Percentiles rank a stretch among this genome's conserved stretches.
Conservation (phyloP, 2,113 vertebrate species). For the Guaruba guarouba region DNA sequence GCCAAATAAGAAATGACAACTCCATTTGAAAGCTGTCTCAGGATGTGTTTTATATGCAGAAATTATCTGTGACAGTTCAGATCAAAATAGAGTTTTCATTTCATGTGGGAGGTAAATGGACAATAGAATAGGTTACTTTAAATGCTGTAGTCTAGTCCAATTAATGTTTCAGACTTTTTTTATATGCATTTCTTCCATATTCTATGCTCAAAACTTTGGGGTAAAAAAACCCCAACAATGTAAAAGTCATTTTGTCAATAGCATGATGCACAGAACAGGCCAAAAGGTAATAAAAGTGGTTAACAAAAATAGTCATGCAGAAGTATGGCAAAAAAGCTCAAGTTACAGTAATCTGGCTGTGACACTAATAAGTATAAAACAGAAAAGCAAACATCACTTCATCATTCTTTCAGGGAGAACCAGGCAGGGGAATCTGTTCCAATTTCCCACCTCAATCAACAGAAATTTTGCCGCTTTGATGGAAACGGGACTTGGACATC, state of each 20-base stretch:
- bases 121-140: conserved; percentile 66
- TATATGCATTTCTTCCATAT: neutral
- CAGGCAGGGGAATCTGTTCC: neutral
- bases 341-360: conserved; percentile 28
- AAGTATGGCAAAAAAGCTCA: conserved; percentile 23
- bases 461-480: conserved; percentile 18
- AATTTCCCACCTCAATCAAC: conserved; percentile 16
- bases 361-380: conserved; percentile 37
- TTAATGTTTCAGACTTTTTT: conserved; percentile 61
- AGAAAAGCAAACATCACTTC: conserved; percentile 36
- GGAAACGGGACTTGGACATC: neutral
- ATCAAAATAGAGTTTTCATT: conserved; percentile 80
- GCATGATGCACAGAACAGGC: conserved; percentile 12
- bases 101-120: conserved; percentile 71
- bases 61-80: conserved; percentile 79
- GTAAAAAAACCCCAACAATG: neutral
- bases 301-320: conserved; percentile 12
- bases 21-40: conserved; percentile 81
- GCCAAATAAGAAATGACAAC: conserved; percentile 91
- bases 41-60: conserved; percentile 77
- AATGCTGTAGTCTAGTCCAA: conserved; percentile 68
- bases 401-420: conserved; percentile 34
- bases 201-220: conserved; percentile 40
- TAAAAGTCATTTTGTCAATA: conserved; percentile 17
- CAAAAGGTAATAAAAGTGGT: conserved; percentile 23